Evolutionary conservation across 2,113 vertebrate genomes (phyloP).

Genomic region (Myanophis thanlyinensis): DNA sequence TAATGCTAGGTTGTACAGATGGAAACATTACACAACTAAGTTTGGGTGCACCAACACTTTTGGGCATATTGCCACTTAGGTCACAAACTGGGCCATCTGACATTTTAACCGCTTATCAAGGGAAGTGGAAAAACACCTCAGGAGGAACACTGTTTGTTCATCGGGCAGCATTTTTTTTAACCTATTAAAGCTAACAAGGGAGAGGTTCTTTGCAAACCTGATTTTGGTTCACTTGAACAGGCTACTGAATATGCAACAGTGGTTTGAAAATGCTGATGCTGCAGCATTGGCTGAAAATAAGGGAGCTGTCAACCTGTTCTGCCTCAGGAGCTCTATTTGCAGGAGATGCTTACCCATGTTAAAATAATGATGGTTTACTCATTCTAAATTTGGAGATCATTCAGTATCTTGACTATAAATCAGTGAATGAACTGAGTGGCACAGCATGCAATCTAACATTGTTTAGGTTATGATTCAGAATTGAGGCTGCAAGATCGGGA

Average conservation of each 20-base stretch:
- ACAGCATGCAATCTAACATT: background rate
- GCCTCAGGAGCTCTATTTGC: background rate
- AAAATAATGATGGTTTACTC: background rate
- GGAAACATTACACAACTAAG: background rate
- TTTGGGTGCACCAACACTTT: background rate
- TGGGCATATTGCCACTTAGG: background rate
- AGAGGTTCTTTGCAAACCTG: background rate
- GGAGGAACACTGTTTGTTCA: background rate
- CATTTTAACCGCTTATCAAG: background rate
- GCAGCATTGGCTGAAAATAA: background rate
- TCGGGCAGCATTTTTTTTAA: background rate
- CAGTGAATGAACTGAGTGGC: background rate
- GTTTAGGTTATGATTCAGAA: background rate
- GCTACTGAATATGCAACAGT: background rate
- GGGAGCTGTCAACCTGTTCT: background rate
- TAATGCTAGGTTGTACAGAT: no score
- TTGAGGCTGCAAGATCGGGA: background rate
- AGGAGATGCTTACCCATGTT: background rate
- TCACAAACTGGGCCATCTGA: background rate
- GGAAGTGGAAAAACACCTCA: background rate
- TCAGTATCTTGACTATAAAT: background rate
- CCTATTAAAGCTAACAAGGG: background rate
- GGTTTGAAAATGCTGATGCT: background rate
- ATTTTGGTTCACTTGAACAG: background rate
- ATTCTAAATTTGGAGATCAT: background rate